Conservation (phyloP, 2,113 vertebrate species). For the Lasiurus cinereus region DNA sequence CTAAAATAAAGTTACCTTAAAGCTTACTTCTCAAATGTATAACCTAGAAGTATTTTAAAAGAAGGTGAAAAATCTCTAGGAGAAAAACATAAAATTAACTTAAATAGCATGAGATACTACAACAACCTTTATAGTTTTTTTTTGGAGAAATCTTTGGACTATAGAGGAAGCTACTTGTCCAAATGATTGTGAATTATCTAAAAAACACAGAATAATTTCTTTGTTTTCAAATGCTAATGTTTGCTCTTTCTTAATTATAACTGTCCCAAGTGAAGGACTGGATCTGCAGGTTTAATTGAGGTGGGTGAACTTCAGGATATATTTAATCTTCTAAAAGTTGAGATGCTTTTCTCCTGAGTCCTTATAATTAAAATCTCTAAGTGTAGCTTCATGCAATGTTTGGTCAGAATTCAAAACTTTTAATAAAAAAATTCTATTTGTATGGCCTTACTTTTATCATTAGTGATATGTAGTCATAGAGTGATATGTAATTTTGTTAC, state of each 20-base stretch:
- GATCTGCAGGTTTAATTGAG: conserved; percentile 17
- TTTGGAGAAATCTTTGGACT: conserved; percentile 35
- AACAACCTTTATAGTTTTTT: neutral
- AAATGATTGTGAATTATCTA: conserved; percentile 10
- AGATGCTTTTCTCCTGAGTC: conserved; percentile 18
- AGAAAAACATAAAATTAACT: neutral
- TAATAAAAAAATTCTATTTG: conserved; percentile 1
- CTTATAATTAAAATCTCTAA: conserved; percentile 49
- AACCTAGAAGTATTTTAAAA: neutral
- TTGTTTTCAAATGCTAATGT: conserved; percentile 54
- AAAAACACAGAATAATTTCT: conserved; percentile 45
- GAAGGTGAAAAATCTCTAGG: neutral
- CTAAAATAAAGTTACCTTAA: neutral
- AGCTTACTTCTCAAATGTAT: neutral
- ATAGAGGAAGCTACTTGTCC: conserved; percentile 7
- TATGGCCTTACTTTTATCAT: neutral
- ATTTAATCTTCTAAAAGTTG: conserved; percentile 49
- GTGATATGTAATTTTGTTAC: neutral
- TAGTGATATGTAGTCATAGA: neutral
- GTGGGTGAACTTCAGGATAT: neutral
- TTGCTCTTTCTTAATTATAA: conserved; percentile 34
- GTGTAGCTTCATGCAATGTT: neutral
- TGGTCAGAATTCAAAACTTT: conserved; percentile 16
- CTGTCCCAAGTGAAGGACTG: neutral
- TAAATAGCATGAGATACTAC: neutral